phyloP scores from a whole-genome alignment of 2,888 invertebrate genomes.

The Calameuta idolon region DNA sequence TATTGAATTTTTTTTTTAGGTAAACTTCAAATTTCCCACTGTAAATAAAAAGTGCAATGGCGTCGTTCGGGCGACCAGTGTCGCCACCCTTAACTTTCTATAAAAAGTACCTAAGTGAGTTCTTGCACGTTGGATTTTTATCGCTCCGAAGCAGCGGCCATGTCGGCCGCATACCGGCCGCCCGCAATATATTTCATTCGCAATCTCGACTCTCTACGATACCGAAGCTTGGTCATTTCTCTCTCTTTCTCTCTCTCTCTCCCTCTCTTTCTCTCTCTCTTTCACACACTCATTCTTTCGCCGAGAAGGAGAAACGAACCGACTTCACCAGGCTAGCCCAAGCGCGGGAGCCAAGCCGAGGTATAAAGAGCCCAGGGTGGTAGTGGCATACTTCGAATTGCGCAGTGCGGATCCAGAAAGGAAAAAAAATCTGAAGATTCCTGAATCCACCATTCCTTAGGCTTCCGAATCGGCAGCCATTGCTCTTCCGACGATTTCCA shows the following conservation, averaged over 20 bases:
- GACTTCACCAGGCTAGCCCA: constrained; percentile 4
- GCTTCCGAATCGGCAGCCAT: not conserved
- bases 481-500: not conserved
- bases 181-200: constrained; percentile 26
- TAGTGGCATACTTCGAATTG: constrained; percentile 30
- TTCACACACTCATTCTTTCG: not conserved
- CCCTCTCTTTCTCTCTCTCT: too few relatives aligned
- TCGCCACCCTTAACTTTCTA: constrained; percentile 3
- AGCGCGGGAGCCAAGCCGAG: not conserved
- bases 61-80: not conserved
- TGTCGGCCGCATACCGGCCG: constrained; percentile 24
- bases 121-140: constrained; percentile 14
- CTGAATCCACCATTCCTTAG: not conserved
- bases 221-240: not conserved
- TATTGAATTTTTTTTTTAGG: not conserved
- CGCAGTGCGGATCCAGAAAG: constrained; percentile 16
- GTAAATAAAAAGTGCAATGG: not conserved
- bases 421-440: not conserved
- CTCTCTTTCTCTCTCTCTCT: not conserved
- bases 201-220: constrained; percentile 14
- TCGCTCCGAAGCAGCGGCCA: constrained; percentile 1
- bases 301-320: constrained; percentile 14
- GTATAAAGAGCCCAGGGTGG: constrained; percentile 14
- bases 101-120: constrained; percentile 9
- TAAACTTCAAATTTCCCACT: not conserved